phyloP scores from a whole-genome alignment of 2,797 vertebrate species.

The Rhinichthys osculus region DNA sequence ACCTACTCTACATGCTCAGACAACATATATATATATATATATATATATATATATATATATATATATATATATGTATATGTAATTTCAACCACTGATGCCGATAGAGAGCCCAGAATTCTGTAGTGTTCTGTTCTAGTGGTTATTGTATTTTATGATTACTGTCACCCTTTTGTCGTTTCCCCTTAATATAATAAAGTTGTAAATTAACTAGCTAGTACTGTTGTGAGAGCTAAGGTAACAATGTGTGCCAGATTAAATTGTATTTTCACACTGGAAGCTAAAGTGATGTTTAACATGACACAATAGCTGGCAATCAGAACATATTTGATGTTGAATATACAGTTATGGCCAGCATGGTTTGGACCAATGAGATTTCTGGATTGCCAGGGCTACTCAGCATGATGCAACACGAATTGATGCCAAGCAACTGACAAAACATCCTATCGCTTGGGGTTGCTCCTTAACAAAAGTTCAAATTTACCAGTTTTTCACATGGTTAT shows the following conservation, averaged over 20 bases:
- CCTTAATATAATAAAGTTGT: too few species aligned
- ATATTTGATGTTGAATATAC: background rate
- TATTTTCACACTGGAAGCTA: background rate
- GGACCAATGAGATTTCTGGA: background rate
- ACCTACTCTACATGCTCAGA: background rate
- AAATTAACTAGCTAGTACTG: too few species aligned
- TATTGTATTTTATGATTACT: background rate
- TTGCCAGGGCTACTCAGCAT: background rate
- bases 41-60: background rate
- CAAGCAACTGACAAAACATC: background rate
- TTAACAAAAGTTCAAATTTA: background rate
- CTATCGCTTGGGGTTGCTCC: too few species aligned
- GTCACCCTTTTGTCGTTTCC: background rate
- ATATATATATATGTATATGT: background rate
- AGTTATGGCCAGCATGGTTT: background rate
- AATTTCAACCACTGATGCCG: background rate
- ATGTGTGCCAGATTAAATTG: background rate
- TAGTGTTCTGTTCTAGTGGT: background rate
- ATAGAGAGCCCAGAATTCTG: background rate
- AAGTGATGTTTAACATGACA: background rate
- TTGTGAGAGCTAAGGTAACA: too few species aligned
- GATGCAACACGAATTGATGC: background rate
- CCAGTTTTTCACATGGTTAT: background rate
- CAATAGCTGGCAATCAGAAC: background rate
- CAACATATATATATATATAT: too few species aligned